Evolutionary conservation across 2,797 vertebrate species (phyloP), one percentile per base, ranked within the genome.

Genomic region (Enteromius afrohamiltoni): DNA sequence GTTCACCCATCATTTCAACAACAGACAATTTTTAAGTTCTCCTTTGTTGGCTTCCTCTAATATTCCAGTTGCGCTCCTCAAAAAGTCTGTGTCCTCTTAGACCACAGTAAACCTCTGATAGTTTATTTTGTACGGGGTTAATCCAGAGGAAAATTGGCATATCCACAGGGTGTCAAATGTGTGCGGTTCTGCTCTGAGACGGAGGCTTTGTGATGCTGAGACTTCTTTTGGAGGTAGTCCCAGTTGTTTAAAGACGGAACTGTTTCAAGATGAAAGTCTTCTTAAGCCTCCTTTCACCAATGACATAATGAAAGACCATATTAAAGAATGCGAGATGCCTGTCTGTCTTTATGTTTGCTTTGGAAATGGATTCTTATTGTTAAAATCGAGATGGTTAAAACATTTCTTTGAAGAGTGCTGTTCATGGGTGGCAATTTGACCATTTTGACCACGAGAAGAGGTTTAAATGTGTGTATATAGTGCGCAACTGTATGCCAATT

Each of bases 241-340:
- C 75, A 83, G 65, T 83, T 77, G 85, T 86, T 91, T 88, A 90
- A 85, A 85, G 42, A 47, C 78, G 77, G 84, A 84, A 85, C 80
- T 83, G 77, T 67, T 79, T 51, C 65, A 80, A 65, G 45, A 64
- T 77, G 31, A 79, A 75, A 49, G 85, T 86, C 67, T 71, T 80
- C 47, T 53, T 42, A 81, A 75, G 65, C 67, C 83, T 80, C 76
- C 77, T 91, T 87, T 83, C 75, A n/a, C 62, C 78, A 88, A 76
- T 77, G 69, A 86, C 86, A 87, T 85, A n/a, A 86, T 85, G 55
- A 86, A 87, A 71, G 88, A 80, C 89, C 77, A 42, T 68, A 85
- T 87, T 85, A 81, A 82, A 62, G 71, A 87, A 86, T 86, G 87
- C 82, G 67, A 80, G 86, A 89, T 82, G 80, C 11, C 74, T 83